Conservation (phyloP, 2,888 invertebrate genomes). For the Lasioglossum figueresi region DNA sequence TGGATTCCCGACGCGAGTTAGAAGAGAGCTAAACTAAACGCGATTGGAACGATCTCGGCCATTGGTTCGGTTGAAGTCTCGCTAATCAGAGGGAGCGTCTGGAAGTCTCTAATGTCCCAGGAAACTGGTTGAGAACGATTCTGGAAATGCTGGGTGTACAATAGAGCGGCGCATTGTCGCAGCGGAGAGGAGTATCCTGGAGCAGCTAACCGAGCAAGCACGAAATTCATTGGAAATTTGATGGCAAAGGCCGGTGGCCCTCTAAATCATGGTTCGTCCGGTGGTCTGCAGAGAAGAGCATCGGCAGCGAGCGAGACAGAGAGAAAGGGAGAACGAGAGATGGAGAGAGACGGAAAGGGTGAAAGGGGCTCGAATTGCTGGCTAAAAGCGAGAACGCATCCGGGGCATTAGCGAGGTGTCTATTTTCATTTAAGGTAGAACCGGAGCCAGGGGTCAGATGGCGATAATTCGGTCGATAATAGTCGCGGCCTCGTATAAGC, state of each 20-base stretch:
- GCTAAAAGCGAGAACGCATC: conserved; percentile 66
- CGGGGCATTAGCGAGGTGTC: conserved; percentile 67
- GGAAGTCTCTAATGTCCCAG: not conserved
- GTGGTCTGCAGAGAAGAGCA: not conserved
- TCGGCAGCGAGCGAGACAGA: not conserved
- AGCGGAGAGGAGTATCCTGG: not conserved
- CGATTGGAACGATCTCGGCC: not conserved
- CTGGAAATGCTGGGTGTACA: not conserved
- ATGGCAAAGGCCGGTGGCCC: conserved; percentile 22
- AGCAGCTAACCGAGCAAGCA: not conserved
- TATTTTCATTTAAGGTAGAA: conserved; percentile 71
- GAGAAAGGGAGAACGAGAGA: not conserved
- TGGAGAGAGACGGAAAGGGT: not conserved
- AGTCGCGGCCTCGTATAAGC: conserved; percentile 63
- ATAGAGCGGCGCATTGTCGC: not conserved
- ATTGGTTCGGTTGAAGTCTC: not conserved
- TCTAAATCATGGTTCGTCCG: conserved; percentile 29
- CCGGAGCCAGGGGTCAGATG: conserved; percentile 64
- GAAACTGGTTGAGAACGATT: not conserved
- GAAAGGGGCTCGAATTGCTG: conserved; percentile 48
- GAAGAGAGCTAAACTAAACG: conserved; percentile 1
- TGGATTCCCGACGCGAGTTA: not conserved
- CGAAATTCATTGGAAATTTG: conserved; percentile 29
- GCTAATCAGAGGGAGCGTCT: not conserved
- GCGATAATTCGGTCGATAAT: conserved; percentile 71